Conservation (phyloP, 2,113 vertebrate genomes). For the Ranitomeya imitator region DNA sequence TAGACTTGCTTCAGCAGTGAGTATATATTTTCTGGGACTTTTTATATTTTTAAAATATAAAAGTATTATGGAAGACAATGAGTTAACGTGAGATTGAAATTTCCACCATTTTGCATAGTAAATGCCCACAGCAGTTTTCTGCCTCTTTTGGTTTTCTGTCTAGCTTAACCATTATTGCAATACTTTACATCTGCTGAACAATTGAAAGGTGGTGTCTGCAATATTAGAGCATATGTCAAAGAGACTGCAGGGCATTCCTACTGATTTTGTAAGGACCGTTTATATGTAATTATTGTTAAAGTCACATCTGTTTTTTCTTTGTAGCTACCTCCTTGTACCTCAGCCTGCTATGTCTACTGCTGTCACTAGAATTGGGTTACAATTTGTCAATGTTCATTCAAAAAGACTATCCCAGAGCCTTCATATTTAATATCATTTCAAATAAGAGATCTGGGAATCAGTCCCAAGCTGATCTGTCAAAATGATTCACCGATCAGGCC, state of each 20-base stretch:
- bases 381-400: conserved; percentile 52
- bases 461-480: conserved; percentile 45
- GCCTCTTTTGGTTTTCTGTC: conserved; percentile 22
- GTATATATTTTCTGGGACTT: not conserved
- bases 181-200: conserved; percentile 57
- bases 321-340: conserved; percentile 49
- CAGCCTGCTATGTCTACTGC: conserved; percentile 38
- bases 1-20: not conserved
- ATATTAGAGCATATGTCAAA: conserved; percentile 59
- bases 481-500: conserved; percentile 38
- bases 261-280: conserved; percentile 58
- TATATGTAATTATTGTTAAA: conserved; percentile 60
- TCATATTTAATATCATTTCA: conserved; percentile 50
- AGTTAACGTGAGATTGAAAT: not conserved
- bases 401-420: conserved; percentile 23
- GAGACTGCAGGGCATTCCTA: conserved; percentile 57
- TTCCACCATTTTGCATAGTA: not conserved
- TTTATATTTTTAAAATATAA: not conserved
- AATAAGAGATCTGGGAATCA: conserved; percentile 43
- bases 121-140: conserved; percentile 19
- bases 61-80: not conserved
- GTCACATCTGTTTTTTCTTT: conserved; percentile 57
- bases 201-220: conserved; percentile 55
- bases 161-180: conserved; percentile 51
- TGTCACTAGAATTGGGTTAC: conserved; percentile 27